Percentiles rank a stretch among this genome's conserved stretches.
Evolutionary conservation across 2,797 vertebrate species (phyloP).

Genomic region (Enteromius afrohamiltoni): DNA sequence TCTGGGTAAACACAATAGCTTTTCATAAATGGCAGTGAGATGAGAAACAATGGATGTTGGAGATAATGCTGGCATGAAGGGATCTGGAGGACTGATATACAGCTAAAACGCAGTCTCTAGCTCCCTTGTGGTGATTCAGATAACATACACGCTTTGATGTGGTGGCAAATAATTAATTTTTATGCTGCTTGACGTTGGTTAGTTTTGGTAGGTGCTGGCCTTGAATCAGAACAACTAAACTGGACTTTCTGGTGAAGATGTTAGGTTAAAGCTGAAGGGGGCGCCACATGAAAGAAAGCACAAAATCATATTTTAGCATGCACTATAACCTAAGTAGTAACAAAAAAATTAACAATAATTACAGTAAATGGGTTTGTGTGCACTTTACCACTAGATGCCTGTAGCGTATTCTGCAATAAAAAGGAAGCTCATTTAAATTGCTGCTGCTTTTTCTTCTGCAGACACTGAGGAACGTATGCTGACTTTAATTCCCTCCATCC

Average conservation of each 20-base stretch:
- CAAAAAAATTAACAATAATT: neutral
- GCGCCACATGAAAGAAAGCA: neutral
- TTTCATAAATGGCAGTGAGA: slow-evolving; percentile 4
- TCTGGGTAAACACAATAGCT: slow-evolving; percentile 17
- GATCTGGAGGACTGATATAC: slow-evolving; percentile 4
- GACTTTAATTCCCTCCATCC: slow-evolving; percentile 19
- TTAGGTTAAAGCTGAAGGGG: neutral
- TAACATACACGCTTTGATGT: slow-evolving; percentile 6
- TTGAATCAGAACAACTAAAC: neutral
- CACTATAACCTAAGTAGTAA: neutral
- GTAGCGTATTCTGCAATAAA: neutral
- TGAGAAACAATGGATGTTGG: neutral
- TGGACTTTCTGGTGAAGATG: slow-evolving; percentile 1
- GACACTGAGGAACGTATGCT: slow-evolving; percentile 6
- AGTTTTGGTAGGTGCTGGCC: neutral
- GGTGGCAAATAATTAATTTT: neutral
- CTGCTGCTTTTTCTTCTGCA: neutral
- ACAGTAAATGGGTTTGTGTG: neutral
- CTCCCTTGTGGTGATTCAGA: slow-evolving; percentile 11
- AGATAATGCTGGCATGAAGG: slow-evolving; percentile 12
- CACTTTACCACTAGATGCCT: too few species aligned
- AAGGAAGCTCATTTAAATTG: neutral
- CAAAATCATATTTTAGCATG: neutral
- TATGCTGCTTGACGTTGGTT: neutral
- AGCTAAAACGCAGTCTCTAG: neutral